These are phyloP conservation scores for Pterocles burchelli DNA, from an alignment of 2,113 vertebrate genomes.

Conservation along the genomic window DNA sequence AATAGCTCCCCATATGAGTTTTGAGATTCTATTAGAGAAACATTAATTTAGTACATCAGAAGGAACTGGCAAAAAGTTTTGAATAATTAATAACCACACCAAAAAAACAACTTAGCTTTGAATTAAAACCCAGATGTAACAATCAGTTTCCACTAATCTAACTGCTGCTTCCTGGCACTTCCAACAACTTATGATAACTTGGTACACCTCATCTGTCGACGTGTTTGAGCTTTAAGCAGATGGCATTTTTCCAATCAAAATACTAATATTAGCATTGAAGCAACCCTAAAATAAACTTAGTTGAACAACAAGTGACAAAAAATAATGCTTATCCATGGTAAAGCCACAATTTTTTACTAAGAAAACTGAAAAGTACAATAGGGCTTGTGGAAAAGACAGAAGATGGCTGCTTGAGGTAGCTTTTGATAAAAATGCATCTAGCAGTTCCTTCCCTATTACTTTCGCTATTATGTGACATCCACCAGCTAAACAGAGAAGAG, in stretches of 20 bases:
- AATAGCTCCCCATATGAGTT: background rate
- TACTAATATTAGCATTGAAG: background rate
- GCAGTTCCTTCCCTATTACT: background rate
- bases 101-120: background rate
- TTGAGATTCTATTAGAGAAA: background rate
- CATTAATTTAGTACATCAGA: background rate
- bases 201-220: background rate
- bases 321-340: background rate
- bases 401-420: background rate
- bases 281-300: background rate
- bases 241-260: background rate
- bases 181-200: background rate
- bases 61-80: background rate
- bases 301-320: background rate
- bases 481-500: background rate
- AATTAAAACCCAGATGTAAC: background rate
- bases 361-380: background rate
- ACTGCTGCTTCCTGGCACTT: background rate
- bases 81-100: background rate
- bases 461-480: background rate
- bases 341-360: background rate
- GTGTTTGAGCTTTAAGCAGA: background rate
- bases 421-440: background rate
- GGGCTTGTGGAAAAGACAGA: background rate
- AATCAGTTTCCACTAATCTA: background rate